Evolutionary conservation across 1,140 invertebrate species (phyloP), one percentile per base, ranked within the genome.

Genomic region (Ephestia elutella): DNA sequence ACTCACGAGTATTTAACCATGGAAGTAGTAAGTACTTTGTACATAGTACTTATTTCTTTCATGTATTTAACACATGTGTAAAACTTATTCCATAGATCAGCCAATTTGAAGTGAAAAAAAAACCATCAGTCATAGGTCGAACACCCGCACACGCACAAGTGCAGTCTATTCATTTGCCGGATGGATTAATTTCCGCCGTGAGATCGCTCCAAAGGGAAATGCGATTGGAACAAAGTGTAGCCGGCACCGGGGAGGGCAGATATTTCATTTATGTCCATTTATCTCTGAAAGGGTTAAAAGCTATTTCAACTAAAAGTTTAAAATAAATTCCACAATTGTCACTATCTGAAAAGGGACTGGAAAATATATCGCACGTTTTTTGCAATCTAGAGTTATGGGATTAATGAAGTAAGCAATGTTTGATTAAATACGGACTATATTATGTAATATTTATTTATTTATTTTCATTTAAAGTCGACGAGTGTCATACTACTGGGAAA

Each of bases 151-250:
- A 84, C 83, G 80, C 79, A 84, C 78, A 84, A 84, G 77, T 81
- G 77, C 78, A 83, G 80, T 72, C 79, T 75, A 84, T 82, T 87
- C 81, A 85, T 87, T 87, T 80, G 76, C 73, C 78, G 82, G 82
- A 87, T 80, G 75, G 78, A 82, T 84, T 85, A 80, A 87, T 87
- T 81, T 87, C 84, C 84, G 80, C 70, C 73, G 74, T 76, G 79
- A 82, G 82, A 85, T 84, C 79, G 80, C 62, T 80, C 74, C 71
- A 77, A 81, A 78, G 77, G 81, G 81, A 85, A 87, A 82, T 82
- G 75, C 77, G 80, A 87, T 84, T 80, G 81, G 77, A 73, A 80
- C 76, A 82, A 83, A 82, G 79, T 80, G 76, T 71, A 70, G 69
- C 65, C 57, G 55, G 56, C 58, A 58, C 55, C 56, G 70, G 70